Evolutionary conservation across 2,888 invertebrate species (phyloP), one percentile per base, ranked within the genome.

Genomic region (Cheilosia vernalis): DNA sequence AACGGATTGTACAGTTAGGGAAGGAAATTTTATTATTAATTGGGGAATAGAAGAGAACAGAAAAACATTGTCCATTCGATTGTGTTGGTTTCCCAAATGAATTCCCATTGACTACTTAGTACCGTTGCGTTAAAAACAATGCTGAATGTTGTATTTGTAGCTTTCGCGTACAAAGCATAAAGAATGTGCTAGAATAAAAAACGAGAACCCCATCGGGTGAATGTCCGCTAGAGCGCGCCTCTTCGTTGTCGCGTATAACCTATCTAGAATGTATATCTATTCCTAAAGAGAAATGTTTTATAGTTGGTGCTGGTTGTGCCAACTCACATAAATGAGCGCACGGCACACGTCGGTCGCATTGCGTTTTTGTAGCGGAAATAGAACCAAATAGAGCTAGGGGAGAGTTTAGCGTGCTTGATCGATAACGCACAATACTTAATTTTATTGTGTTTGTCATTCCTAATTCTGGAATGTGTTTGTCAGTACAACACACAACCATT

Each of bases 341-440:
- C 55, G 77, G 51, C 72, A 78, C 73, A 73, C 67, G 61, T 55
- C 73, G 44, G 61, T 55, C 73, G 44, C 42, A 78, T 72, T 67
- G 49, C 66, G 27, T 83, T 78, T 42, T 78, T 24, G 24, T 61
- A 83, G 66, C 61, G 64, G 78, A 63, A 77, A 67, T 77, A 72
- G 58, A 80, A 66, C 53, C 44, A 60, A 73, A 73, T 67, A 67
- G 55, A 47, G 24, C 30, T 56, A 49, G 72, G 55, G 73, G 80
- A 73, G 73, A 61, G 67, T 47, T 74, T 61, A 53, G 55, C 61
- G 56, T 40, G 73, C 63, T 83, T 79, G 73, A 83, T 83, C 83
- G 63, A 83, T 83, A 79, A 44, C 27, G 56, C 61, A 21, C 1
- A 61, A 56, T 63, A 53, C 17, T 37, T 72, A 70, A 33, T 47